Evolutionary conservation across 2,888 invertebrate genomes (phyloP), one percentile per base, ranked within the genome.

Genomic region (Macropis europaea): DNA sequence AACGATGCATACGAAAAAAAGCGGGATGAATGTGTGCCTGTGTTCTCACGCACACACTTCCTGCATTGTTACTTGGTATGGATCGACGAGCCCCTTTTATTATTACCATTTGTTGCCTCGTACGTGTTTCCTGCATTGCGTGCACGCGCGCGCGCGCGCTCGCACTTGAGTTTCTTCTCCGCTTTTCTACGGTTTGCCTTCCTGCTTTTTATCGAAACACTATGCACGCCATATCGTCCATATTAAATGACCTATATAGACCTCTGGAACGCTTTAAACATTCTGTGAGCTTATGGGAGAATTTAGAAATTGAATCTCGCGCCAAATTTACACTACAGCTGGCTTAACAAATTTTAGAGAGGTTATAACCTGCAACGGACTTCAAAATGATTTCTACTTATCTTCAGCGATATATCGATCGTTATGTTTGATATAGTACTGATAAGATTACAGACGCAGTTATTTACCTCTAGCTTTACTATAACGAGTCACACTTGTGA

Each of bases 71-170:
- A 77, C 76, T 79, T 72, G 68, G 80, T 74, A 79, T 81, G 80
- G 81, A 80, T 83, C 80, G 77, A 82, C 76, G 76, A 82, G 77
- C 73, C 76, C 77, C 81, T 77, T 81, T 83, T 82, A 83, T 85
- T 84, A 82, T 85, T 82, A 83, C 79, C 79, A 82, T 84, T 83
- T 81, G 82, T 82, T 83, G 79, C 77, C 75, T 75, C 79, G 79
- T 81, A 83, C 80, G 83, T 81, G 81, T 83, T 83, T 84, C 83
- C 85, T 83, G 81, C 83, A n/a, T n/a, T 78, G 77, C 73, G 79
- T 76, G 69, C 75, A 73, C 68, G 48, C 73, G 71, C 73, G 73
- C 67, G 68, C 76, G 73, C 71, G 28, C 67, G 62, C 66, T 42
- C 40, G 59, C 40, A 22, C 24, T 64, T 45, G 67, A 64, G 69